These are phyloP conservation scores for Urocyon cinereoargenteus DNA, from an alignment of 2,797 vertebrate genomes.

Conservation along the genomic window DNA sequence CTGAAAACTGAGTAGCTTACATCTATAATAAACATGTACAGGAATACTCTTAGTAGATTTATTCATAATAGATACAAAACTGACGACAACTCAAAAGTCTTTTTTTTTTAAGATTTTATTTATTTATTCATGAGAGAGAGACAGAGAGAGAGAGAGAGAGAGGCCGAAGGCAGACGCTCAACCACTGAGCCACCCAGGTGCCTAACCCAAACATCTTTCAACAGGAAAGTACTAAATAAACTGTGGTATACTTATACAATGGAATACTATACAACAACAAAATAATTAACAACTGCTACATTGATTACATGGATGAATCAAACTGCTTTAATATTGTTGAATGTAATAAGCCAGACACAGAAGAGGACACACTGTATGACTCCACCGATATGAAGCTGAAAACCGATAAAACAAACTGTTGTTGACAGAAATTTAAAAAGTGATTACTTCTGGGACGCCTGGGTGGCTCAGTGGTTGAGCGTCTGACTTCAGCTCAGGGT, in stretches of 20 bases:
- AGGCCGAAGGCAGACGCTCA: too few relatives aligned
- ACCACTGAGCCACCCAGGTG: too few relatives aligned
- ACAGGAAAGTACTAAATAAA: neutral
- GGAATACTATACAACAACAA: neutral
- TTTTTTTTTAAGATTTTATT: too few relatives aligned
- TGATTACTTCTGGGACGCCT: neutral
- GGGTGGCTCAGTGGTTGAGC: too few relatives aligned
- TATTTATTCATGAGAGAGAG: too few relatives aligned
- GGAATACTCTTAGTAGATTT: neutral
- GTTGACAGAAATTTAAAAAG: neutral
- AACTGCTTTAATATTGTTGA: neutral
- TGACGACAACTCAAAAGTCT: neutral
- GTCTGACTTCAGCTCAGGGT: too few relatives aligned
- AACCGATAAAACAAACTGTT: neutral
- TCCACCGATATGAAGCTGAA: neutral
- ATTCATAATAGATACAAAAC: neutral
- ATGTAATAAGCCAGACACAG: neutral
- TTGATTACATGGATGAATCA: neutral
- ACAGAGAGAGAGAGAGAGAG: too few relatives aligned
- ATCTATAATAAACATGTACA: neutral
- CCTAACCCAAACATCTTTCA: neutral
- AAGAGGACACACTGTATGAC: neutral
- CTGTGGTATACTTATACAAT: neutral
- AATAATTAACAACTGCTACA: neutral
- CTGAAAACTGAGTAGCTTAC: neutral